Percentiles rank a stretch among this genome's conserved stretches.
Conservation (phyloP, 2,113 vertebrate genomes). For the Tragelaphus scriptus region DNA sequence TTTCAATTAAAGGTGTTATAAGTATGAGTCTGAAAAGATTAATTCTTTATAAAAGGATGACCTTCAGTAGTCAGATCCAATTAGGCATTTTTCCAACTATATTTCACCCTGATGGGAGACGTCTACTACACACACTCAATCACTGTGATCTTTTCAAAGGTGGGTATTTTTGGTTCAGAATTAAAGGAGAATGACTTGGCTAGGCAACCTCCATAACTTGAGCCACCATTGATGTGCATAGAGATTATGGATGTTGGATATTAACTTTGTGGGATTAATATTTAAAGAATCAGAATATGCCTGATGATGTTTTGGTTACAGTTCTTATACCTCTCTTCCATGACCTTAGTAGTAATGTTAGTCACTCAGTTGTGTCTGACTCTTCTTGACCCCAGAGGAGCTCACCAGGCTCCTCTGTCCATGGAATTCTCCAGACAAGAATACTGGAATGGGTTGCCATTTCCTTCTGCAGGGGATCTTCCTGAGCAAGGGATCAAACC, state of each 20-base stretch:
- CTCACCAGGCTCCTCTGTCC: neutral
- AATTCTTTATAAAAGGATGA: conserved; percentile 71
- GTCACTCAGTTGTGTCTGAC: neutral
- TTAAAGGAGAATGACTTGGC: conserved; percentile 9
- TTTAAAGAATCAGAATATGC: neutral
- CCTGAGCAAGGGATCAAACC: neutral
- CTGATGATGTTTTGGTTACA: neutral
- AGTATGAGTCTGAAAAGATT: conserved; percentile 65
- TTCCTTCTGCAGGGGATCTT: neutral
- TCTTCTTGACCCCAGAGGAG: neutral
- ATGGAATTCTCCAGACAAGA: neutral
- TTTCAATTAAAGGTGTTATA: conserved; percentile 75
- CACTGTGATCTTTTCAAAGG: conserved; percentile 58
- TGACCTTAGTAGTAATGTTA: neutral
- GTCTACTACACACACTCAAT: conserved; percentile 48
- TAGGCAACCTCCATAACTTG: neutral
- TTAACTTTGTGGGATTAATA: conserved; percentile 11
- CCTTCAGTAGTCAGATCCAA: conserved; percentile 67
- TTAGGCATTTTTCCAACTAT: conserved; percentile 67
- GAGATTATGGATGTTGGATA: neutral
- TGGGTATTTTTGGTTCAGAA: conserved; percentile 9
- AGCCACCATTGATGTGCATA: neutral
- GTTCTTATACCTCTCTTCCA: neutral
- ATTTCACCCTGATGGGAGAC: conserved; percentile 63
- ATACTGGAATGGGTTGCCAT: neutral